Evolutionary conservation across 1,140 invertebrate species (phyloP).

Genomic region (Pogonomyrmex californicus): DNA sequence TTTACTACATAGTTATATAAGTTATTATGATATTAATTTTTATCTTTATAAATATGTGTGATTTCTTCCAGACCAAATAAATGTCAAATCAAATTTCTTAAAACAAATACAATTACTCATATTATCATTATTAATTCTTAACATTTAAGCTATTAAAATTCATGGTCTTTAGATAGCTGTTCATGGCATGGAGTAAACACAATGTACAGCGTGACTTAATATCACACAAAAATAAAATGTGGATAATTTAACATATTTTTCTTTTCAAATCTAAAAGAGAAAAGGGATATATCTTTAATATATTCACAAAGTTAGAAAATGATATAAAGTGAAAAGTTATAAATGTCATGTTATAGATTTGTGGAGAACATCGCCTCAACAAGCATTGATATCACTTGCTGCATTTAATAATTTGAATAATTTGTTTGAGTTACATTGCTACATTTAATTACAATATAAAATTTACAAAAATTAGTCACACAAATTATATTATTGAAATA

Average conservation of each 20-base stretch:
- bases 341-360: neutral
- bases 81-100: neutral
- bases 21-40: neutral
- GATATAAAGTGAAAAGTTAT: neutral
- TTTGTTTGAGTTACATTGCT: neutral
- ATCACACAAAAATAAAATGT: neutral
- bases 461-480: too few relatives aligned
- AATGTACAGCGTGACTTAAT: neutral
- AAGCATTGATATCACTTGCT: constrained; percentile 31
- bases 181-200: neutral
- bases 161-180: neutral
- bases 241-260: neutral
- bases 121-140: neutral
- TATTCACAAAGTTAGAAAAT: neutral
- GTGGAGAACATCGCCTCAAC: neutral
- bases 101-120: neutral
- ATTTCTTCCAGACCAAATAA: neutral
- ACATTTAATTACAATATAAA: neutral
- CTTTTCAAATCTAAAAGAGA: neutral
- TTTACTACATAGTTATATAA: neutral
- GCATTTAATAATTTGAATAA: neutral
- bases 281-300: neutral
- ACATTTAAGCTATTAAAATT: neutral
- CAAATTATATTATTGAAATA: too few relatives aligned
- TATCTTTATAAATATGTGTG: neutral